Evolutionary conservation across 2,797 vertebrate species (phyloP).

Genomic region (Crocidura indochinensis): DNA sequence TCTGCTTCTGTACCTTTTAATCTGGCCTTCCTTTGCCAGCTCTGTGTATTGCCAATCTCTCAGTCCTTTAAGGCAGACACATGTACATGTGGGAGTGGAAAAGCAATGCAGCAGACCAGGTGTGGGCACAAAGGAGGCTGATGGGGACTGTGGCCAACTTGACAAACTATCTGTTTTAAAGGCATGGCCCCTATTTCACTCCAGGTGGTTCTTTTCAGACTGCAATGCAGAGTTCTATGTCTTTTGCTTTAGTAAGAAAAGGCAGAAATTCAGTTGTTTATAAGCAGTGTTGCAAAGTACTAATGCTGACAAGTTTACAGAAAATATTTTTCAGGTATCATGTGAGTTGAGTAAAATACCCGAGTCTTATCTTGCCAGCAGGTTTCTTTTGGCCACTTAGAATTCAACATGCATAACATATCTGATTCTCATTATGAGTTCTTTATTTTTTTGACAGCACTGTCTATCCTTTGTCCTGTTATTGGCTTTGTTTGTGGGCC

Average conservation of each 20-base stretch:
- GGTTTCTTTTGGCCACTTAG: background rate
- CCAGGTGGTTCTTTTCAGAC: background rate
- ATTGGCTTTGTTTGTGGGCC: background rate
- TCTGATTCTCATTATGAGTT: background rate
- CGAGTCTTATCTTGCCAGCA: background rate
- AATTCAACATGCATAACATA: background rate
- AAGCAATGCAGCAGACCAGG: background rate
- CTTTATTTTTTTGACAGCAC: background rate
- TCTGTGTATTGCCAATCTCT: background rate
- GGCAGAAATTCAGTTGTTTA: slow-evolving; percentile 13
- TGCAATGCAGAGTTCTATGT: background rate
- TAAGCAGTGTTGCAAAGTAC: slow-evolving; percentile 25
- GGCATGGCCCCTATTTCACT: background rate
- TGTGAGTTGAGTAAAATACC: background rate
- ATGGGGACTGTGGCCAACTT: background rate
- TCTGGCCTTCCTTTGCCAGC: background rate
- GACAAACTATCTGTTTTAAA: background rate
- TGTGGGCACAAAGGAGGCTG: background rate
- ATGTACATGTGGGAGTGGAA: background rate
- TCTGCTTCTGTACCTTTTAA: background rate
- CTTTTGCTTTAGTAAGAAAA: slow-evolving; percentile 37
- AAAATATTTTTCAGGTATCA: slow-evolving; percentile 11
- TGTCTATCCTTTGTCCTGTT: background rate
- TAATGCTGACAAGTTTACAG: background rate
- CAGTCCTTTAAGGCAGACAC: background rate